Evolutionary conservation across 2,113 vertebrate species (phyloP), one percentile per base, ranked within the genome.

Genomic region (Propithecus coquereli): DNA sequence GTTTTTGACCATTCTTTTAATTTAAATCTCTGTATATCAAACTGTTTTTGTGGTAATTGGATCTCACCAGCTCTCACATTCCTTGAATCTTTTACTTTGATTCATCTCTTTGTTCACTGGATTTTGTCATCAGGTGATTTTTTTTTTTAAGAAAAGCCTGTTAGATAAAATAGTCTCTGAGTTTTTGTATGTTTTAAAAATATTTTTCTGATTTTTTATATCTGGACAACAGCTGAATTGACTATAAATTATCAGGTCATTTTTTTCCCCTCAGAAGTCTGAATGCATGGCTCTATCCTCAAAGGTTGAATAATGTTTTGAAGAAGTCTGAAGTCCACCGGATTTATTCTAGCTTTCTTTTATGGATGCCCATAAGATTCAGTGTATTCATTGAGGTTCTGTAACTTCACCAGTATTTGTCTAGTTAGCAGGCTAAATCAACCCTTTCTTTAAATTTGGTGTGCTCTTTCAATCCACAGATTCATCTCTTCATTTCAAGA

Each of bases 111-210:
- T 2, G 17, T 90, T 94, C 81, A 34, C 37, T 91, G 65, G n/a
- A 37, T 91, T 77, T 93, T 93, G 70, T 93, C 77, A 93, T 83
- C 47, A 80, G 34, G 37, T 68, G 63, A 88, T 37, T 70, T 94
- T 85, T 43, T 43, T 73, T 85, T 54, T 74, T 5, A 91, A 50
- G 40, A 88, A 85, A 17, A 59, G 12, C 22, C 71, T 74, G 40
- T 88, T 88, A 57, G 47, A 34, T 74, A 10, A 34, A 91, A n/a
- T 70, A 91, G 40, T 91, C 71, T 89, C 54, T 57, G 54, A 96
- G 37, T 43, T 93, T 47, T 57, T 90, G 45, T 45, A 65, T 25
- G 14, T 50, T 86, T 89, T 81, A 54, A 92, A 92, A 94, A 90
- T 50, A 92, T 10, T 2, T 90, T 85, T 85, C n/a, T 74, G 34